Conservation (phyloP, 2,113 vertebrate species). For the Lagopus leucura region DNA sequence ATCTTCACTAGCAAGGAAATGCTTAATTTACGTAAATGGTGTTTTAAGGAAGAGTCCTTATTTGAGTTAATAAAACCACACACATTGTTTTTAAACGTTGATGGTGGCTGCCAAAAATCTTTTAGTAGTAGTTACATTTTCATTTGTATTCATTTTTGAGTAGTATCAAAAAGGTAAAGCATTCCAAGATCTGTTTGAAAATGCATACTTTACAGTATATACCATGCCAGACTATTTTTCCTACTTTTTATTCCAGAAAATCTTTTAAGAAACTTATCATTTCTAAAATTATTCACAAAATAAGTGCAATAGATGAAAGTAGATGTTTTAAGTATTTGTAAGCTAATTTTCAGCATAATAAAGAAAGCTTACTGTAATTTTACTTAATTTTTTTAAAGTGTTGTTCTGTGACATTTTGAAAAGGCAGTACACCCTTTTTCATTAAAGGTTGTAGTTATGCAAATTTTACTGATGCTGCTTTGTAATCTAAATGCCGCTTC, state of each 20-base stretch:
- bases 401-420: slow-evolving; percentile 22
- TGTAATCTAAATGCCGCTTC: neutral
- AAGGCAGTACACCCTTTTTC: neutral
- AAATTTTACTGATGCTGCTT: neutral
- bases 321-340: neutral
- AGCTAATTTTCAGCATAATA: neutral
- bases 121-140: slow-evolving; percentile 65
- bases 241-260: neutral
- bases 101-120: slow-evolving; percentile 35
- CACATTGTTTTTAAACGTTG: slow-evolving; percentile 68
- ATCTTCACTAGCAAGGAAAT: slow-evolving; percentile 39
- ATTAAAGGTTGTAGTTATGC: neutral
- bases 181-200: slow-evolving; percentile 44
- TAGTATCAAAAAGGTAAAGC: slow-evolving; percentile 40
- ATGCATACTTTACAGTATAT: slow-evolving; percentile 26
- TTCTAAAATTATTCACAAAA: neutral
- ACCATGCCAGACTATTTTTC: neutral
- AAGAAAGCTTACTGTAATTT: neutral
- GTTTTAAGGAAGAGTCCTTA: slow-evolving; percentile 31
- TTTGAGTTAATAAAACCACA: slow-evolving; percentile 57
- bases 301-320: neutral
- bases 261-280: neutral
- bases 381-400: neutral
- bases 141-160: slow-evolving; percentile 52
- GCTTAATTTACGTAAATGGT: slow-evolving; percentile 65